Evolutionary conservation across 1,140 invertebrate species (phyloP).

Genomic region (Plectus sambesii): DNA sequence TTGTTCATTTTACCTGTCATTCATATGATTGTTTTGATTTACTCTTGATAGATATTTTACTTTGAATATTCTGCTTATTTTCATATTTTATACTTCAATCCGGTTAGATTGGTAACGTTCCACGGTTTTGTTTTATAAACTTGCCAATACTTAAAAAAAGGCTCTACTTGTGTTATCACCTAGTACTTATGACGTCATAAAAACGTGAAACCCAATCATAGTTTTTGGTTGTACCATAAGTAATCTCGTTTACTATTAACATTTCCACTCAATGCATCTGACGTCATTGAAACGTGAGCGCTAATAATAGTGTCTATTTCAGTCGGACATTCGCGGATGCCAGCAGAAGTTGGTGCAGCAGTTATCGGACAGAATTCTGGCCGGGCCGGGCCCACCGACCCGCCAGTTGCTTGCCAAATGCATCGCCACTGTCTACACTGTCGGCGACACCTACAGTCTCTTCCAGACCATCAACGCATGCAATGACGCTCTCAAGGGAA

Average conservation of each 20-base stretch:
- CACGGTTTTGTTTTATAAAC: slow-evolving; percentile 14
- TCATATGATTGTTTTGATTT: slow-evolving; percentile 16
- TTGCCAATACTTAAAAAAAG: slow-evolving; percentile 19
- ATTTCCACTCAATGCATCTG: no score
- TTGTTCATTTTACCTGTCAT: slow-evolving; percentile 14
- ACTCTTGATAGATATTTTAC: slow-evolving; percentile 27
- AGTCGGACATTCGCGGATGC: slow-evolving; percentile 89
- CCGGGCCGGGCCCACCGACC: slow-evolving; percentile 76
- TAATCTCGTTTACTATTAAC: slow-evolving; percentile 39
- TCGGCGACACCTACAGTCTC: slow-evolving; percentile 88
- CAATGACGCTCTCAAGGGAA: slow-evolving; percentile 90
- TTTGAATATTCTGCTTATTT: slow-evolving; percentile 47
- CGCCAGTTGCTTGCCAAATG: slow-evolving; percentile 79
- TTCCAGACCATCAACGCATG: slow-evolving; percentile 96
- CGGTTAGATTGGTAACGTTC: slow-evolving; percentile 61
- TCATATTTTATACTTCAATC: slow-evolving; percentile 10
- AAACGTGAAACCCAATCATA: slow-evolving; percentile 28
- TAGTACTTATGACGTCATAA: no score
- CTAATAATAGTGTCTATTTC: slow-evolving; percentile 46
- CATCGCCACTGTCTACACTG: slow-evolving; percentile 83
- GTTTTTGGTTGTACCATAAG: slow-evolving; percentile 71
- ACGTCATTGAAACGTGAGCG: no score
- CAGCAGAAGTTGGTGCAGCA: slow-evolving; percentile 91
- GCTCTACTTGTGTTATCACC: no score
- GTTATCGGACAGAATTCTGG: slow-evolving; percentile 71